These are phyloP conservation scores for Catostomus latipinnis DNA, from an alignment of 2,797 vertebrate genomes.

Conservation along the genomic window DNA sequence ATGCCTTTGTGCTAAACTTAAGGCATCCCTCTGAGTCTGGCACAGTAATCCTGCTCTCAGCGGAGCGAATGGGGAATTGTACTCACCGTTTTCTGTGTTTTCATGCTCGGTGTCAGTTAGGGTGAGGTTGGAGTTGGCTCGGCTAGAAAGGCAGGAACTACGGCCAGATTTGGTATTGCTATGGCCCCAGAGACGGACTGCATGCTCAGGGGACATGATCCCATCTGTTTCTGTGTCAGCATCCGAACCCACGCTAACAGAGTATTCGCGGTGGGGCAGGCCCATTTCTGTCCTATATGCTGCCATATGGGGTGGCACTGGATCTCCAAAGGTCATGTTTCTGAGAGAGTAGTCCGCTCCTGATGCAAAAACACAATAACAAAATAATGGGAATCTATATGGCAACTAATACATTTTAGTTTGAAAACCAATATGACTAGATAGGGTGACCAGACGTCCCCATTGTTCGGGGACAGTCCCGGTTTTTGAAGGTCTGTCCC, in stretches of 20 bases:
- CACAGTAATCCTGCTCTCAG: slow-evolving; percentile 4
- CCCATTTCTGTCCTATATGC: slow-evolving; percentile 89
- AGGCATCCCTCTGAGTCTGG: slow-evolving; percentile 6
- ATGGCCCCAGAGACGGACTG: slow-evolving; percentile 90
- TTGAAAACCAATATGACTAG: too few relatives aligned
- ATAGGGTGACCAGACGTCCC: too few relatives aligned
- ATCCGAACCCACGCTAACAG: slow-evolving; percentile 88
- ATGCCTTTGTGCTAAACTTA: slow-evolving; percentile 15
- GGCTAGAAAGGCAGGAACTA: slow-evolving; percentile 96
- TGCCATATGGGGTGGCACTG: slow-evolving; percentile 84
- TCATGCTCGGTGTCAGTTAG: slow-evolving; percentile 98
- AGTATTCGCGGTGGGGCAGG: slow-evolving; percentile 91
- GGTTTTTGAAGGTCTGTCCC: too few relatives aligned
- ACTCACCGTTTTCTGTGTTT: slow-evolving; percentile 93
- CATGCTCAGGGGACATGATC: slow-evolving; percentile 91
- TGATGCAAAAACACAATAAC: slow-evolving; percentile 55
- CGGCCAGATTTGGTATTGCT: slow-evolving; percentile 91
- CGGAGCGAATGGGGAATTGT: background rate
- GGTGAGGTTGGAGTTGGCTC: slow-evolving; percentile 97
- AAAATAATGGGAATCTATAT: too few relatives aligned
- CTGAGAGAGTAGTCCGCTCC: slow-evolving; percentile 91
- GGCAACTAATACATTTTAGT: too few relatives aligned
- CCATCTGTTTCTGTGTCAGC: slow-evolving; percentile 92
- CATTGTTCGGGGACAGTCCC: too few relatives aligned
- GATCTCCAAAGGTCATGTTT: slow-evolving; percentile 91